A percentile compares a stretch with the other conserved stretches of the same genome.
Evolutionary conservation across 2,113 vertebrate species (phyloP).

Genomic region (Myotis lucifugus): DNA sequence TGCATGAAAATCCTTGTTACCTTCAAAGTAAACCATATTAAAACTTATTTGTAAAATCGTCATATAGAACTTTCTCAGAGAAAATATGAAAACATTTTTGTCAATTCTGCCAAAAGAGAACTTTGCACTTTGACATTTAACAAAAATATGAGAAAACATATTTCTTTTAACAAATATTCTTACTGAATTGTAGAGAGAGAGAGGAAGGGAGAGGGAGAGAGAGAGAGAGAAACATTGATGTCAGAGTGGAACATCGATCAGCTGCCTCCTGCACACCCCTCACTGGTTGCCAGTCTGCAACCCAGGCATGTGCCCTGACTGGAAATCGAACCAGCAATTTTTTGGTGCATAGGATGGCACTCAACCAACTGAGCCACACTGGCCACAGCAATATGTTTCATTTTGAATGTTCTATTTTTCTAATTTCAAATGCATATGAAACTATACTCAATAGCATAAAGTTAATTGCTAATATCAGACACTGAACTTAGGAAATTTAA

Average conservation of each 20-base stretch:
- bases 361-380: too few relatives aligned
- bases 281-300: too few relatives aligned
- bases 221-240: too few relatives aligned
- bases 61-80: slow-evolving; percentile 58
- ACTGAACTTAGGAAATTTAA: slow-evolving; percentile 44
- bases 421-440: slow-evolving; percentile 77
- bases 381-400: slow-evolving; percentile 50
- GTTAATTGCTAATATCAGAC: slow-evolving; percentile 72
- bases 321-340: too few relatives aligned
- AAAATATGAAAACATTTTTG: slow-evolving; percentile 57
- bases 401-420: slow-evolving; percentile 59
- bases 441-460: slow-evolving; percentile 57
- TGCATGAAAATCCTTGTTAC: not conserved
- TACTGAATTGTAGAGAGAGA: too few relatives aligned
- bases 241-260: too few relatives aligned
- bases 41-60: slow-evolving; percentile 61
- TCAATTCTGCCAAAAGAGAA: not conserved
- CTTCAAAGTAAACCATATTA: slow-evolving; percentile 51
- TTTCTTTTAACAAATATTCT: too few relatives aligned
- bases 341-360: too few relatives aligned
- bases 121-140: slow-evolving; percentile 14
- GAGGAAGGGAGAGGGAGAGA: too few relatives aligned
- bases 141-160: slow-evolving; percentile 59
- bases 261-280: too few relatives aligned
- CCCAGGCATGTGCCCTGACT: too few relatives aligned